phyloP scores from a whole-genome alignment of 92 coral and sea anemone genomes.

The Zoanthus sociatus region DNA sequence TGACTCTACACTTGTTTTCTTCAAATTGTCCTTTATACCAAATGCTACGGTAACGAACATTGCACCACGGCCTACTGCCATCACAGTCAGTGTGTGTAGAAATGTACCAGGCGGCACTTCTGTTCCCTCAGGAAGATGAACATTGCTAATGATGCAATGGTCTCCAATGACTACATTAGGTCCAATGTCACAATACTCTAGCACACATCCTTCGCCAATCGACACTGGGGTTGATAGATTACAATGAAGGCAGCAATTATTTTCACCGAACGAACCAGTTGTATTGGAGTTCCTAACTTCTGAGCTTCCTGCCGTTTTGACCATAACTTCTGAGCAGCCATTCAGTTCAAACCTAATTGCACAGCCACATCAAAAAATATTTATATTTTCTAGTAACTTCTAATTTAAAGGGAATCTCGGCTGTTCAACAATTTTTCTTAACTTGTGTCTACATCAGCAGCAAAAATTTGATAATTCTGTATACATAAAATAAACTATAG shows the following conservation, averaged over 20 bases:
- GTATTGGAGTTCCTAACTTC: constrained; percentile 47
- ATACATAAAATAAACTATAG: no score
- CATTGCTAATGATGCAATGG: constrained; percentile 83
- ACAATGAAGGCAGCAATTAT: constrained; percentile 84
- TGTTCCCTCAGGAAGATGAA: constrained; percentile 76
- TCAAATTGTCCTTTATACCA: constrained; percentile 84
- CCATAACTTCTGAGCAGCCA: constrained; percentile 73
- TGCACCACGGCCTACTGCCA: constrained; percentile 60
- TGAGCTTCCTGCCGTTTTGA: constrained; percentile 51
- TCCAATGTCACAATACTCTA: constrained; percentile 87
- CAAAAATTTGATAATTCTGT: no score
- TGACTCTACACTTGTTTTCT: constrained; percentile 58
- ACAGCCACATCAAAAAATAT: neutral
- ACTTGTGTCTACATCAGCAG: no score
- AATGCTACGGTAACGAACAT: constrained; percentile 93
- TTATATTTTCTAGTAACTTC: neutral
- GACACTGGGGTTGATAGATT: constrained; percentile 63
- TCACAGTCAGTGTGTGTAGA: constrained; percentile 87
- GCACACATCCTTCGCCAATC: constrained; percentile 75
- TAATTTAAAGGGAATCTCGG: no score
- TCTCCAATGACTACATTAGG: constrained; percentile 72
- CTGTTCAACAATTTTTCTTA: no score
- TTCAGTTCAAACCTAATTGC: constrained; percentile 76
- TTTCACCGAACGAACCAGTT: constrained; percentile 38
- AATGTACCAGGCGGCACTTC: constrained; percentile 75